phyloP scores from a whole-genome alignment of 2,888 invertebrate genomes.

The Drosophila borealis region DNA sequence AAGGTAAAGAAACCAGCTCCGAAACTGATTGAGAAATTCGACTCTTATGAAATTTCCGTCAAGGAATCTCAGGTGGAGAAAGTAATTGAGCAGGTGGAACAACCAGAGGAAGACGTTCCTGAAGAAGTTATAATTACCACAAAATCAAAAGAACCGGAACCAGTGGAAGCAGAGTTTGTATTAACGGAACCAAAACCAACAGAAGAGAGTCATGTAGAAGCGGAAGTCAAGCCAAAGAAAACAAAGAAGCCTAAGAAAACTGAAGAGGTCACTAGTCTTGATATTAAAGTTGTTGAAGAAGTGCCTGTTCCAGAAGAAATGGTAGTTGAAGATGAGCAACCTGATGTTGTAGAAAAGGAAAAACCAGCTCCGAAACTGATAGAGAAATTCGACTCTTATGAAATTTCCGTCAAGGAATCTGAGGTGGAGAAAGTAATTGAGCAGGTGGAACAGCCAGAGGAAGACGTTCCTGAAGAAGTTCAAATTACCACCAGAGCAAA shows the following conservation, averaged over 20 bases:
- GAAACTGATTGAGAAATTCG: slow-evolving; percentile 55
- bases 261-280: slow-evolving; percentile 66
- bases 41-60: slow-evolving; percentile 74
- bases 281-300: slow-evolving; percentile 76
- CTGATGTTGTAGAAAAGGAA: slow-evolving; percentile 41
- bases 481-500: slow-evolving; percentile 49
- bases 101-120: slow-evolving; percentile 55
- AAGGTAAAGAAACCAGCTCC: slow-evolving; percentile 48
- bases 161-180: slow-evolving; percentile 73
- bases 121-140: slow-evolving; percentile 40
- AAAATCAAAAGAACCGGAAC: slow-evolving; percentile 66
- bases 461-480: slow-evolving; percentile 54
- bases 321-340: slow-evolving; percentile 45
- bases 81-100: slow-evolving; percentile 49
- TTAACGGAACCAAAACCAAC: slow-evolving; percentile 70
- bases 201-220: slow-evolving; percentile 71
- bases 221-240: slow-evolving; percentile 74
- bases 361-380: slow-evolving; percentile 48
- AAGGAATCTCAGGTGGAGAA: slow-evolving; percentile 69
- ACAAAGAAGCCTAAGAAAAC: slow-evolving; percentile 71
- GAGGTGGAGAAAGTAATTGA: slow-evolving; percentile 55
- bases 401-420: slow-evolving; percentile 75
- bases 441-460: slow-evolving; percentile 51
- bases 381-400: slow-evolving; percentile 68
- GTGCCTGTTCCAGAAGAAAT: slow-evolving; percentile 43